Percentiles rank a stretch among this genome's conserved stretches.
These are phyloP conservation scores for Lysiphlebus fabarum DNA, from an alignment of 1,140 invertebrate species.

Conservation along the genomic window DNA sequence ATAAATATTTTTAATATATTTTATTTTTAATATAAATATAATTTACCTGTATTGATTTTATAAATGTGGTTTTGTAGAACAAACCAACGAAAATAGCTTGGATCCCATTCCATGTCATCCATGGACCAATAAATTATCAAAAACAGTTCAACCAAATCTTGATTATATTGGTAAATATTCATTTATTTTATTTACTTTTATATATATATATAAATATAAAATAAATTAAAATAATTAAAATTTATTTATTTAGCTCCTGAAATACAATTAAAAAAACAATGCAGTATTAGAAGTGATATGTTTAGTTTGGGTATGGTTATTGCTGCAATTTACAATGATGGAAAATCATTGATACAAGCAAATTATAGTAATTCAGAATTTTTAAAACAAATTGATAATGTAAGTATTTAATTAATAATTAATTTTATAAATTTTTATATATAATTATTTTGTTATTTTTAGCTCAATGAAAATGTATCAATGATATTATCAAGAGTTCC, in stretches of 20 bases:
- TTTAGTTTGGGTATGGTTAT: constrained; percentile 92
- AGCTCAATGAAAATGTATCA: constrained; percentile 79
- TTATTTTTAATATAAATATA: not conserved
- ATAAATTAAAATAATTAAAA: constrained; percentile 26
- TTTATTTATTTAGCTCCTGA: constrained; percentile 71
- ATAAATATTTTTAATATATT: constrained; percentile 10
- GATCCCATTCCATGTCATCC: constrained; percentile 71
- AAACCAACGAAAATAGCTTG: constrained; percentile 64
- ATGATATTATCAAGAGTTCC: constrained; percentile 77
- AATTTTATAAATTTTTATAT: not conserved
- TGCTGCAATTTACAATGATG: constrained; percentile 86
- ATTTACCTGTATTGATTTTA: not conserved
- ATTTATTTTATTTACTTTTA: constrained; percentile 25
- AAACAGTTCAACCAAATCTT: constrained; percentile 89
- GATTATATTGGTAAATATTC: constrained; percentile 76
- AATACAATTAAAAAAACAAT: constrained; percentile 78
- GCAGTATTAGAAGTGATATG: constrained; percentile 88
- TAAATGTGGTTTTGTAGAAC: constrained; percentile 58
- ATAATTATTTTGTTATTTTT: constrained; percentile 22
- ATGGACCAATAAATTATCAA: constrained; percentile 85
- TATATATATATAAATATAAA: not conserved
- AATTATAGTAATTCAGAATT: constrained; percentile 85
- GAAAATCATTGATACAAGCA: constrained; percentile 80
- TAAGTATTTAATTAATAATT: constrained; percentile 54
- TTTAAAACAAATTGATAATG: constrained; percentile 84